These are phyloP conservation scores for Hemibagrus wyckioides DNA, from an alignment of 2,113 vertebrate genomes.

Conservation along the genomic window DNA sequence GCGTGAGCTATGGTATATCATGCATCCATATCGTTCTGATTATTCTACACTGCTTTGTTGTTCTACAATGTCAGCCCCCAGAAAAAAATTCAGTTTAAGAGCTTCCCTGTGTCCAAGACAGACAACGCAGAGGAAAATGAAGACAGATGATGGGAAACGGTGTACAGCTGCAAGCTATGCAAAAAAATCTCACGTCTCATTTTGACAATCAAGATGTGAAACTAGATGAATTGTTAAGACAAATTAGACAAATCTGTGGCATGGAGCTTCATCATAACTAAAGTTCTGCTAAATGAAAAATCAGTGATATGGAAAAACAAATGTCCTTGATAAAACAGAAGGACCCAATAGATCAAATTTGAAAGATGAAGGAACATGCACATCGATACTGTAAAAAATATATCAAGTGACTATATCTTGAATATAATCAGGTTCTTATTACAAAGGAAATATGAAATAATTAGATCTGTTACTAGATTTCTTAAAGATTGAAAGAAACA, in stretches of 20 bases:
- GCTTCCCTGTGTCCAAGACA: not conserved
- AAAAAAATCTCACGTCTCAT: not conserved
- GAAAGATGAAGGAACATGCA: not conserved
- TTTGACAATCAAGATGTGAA: not conserved
- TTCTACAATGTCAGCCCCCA: not conserved
- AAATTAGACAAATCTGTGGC: not conserved
- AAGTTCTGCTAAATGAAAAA: constrained; percentile 2
- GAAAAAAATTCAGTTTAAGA: not conserved
- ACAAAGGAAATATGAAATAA: not conserved
- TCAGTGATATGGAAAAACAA: not conserved
- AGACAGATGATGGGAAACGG: constrained; percentile 1
- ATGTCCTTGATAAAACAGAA: not conserved
- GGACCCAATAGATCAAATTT: not conserved
- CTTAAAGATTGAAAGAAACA: not conserved
- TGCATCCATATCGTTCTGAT: not conserved
- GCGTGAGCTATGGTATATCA: not conserved
- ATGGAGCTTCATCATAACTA: not conserved
- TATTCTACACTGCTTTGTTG: not conserved
- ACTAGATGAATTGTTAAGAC: not conserved
- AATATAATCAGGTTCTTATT: not conserved
- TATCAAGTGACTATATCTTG: not conserved
- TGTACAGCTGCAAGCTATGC: not conserved
- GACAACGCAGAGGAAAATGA: not conserved
- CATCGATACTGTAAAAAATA: not conserved
- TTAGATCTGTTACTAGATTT: not conserved